Evolutionary conservation across 2,888 invertebrate species (phyloP).

Genomic region (Ephialtes manifestator): DNA sequence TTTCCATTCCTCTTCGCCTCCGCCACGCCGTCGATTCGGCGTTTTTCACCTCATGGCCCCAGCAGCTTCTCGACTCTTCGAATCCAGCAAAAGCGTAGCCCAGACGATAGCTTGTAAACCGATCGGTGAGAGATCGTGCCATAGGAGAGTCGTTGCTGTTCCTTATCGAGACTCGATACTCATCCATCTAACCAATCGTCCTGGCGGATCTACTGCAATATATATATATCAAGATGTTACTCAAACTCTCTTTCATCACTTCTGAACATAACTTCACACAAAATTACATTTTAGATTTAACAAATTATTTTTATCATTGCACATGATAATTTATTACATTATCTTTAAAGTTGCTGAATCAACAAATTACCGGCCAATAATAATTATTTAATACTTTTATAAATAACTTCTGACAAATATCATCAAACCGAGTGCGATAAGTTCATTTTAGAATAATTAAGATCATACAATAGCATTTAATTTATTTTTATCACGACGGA

Average conservation of each 20-base stretch:
- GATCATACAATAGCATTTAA: neutral
- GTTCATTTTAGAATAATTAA: neutral
- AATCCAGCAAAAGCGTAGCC: constrained; percentile 38
- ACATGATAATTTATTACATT: too few species aligned
- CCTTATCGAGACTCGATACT: constrained; percentile 59
- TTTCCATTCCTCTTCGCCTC: constrained; percentile 58
- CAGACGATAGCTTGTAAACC: constrained; percentile 64
- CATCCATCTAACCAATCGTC: constrained; percentile 65
- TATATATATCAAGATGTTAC: neutral
- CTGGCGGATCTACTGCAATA: constrained; percentile 8
- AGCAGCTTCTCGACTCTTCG: constrained; percentile 40
- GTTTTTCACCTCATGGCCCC: constrained; percentile 58
- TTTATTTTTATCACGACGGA: neutral
- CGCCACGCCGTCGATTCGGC: constrained; percentile 57
- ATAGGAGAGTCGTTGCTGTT: constrained; percentile 58
- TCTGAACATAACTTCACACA: constrained; percentile 3
- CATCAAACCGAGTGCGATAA: neutral
- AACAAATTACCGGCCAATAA: neutral
- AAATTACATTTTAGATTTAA: neutral
- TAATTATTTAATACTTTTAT: neutral
- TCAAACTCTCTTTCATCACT: constrained; percentile 44
- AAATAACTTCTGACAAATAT: neutral
- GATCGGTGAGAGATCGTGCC: constrained; percentile 64
- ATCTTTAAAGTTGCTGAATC: neutral
- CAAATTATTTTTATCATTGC: neutral